A percentile compares a stretch with the other conserved stretches of the same genome.
These are phyloP conservation scores for Heliangelus exortis DNA, from an alignment of 2,797 vertebrate species.

Conservation along the genomic window DNA sequence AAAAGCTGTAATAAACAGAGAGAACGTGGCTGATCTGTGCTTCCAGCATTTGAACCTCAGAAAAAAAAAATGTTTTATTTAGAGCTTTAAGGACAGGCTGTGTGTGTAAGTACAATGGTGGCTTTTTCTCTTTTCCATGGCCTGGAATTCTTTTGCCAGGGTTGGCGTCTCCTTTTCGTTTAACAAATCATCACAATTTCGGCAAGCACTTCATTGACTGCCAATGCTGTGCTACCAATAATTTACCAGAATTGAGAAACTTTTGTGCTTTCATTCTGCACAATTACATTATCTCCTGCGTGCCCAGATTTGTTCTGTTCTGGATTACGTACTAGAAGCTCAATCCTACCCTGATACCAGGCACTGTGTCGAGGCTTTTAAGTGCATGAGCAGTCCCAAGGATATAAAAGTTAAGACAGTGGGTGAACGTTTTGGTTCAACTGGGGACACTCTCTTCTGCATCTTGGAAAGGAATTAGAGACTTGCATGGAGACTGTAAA, in stretches of 20 bases:
- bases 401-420: neutral
- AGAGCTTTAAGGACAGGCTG: neutral
- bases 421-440: neutral
- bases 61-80: constrained; percentile 9
- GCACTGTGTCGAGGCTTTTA: constrained; percentile 8
- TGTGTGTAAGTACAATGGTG: neutral
- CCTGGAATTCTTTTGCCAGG: neutral
- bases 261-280: constrained; percentile 1
- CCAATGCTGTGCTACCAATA: neutral
- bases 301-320: constrained; percentile 44
- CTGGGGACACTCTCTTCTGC: neutral
- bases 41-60: neutral
- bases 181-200: constrained; percentile 41
- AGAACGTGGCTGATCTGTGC: neutral
- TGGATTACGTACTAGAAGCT: constrained; percentile 11
- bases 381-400: neutral
- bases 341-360: neutral
- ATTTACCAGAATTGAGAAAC: constrained; percentile 42
- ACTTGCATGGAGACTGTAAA: neutral
- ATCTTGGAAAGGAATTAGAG: constrained; percentile 25
- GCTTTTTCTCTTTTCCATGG: constrained; percentile 8
- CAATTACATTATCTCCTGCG: constrained; percentile 26
- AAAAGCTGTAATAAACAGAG: neutral
- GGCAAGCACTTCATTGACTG: neutral
- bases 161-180: constrained; percentile 2